Evolutionary conservation across 2,888 invertebrate genomes (phyloP).

Genomic region (Dynastes maya): DNA sequence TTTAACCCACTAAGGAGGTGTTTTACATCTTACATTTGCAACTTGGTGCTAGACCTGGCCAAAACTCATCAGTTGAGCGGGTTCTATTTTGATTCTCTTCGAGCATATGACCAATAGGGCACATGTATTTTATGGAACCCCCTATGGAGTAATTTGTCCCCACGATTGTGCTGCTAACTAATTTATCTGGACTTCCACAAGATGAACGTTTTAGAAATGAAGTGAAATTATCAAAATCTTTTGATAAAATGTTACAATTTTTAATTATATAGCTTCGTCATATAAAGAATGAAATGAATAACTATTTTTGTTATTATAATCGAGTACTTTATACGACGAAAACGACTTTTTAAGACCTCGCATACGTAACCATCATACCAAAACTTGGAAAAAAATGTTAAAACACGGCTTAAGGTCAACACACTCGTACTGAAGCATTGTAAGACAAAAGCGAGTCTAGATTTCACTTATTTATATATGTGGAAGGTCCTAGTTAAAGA

Average conservation of each 20-base stretch:
- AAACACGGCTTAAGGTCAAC: constrained; percentile 27
- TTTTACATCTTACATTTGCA: constrained; percentile 84
- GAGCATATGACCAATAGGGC: constrained; percentile 88
- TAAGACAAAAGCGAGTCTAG: constrained; percentile 28
- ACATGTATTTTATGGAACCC: constrained; percentile 81
- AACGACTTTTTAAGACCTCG: constrained; percentile 5
- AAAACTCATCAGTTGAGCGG: constrained; percentile 85
- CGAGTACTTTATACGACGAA: neutral
- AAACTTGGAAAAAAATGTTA: constrained; percentile 7
- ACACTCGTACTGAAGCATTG: constrained; percentile 31
- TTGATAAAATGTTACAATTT: neutral
- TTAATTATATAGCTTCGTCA: no score
- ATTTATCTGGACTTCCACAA: constrained; percentile 91
- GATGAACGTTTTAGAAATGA: constrained; percentile 80
- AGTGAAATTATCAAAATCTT: neutral
- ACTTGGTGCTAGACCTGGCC: constrained; percentile 86
- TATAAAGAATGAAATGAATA: no score
- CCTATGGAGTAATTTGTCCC: constrained; percentile 82
- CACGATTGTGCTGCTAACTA: constrained; percentile 85
- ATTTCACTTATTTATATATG: constrained; percentile 19
- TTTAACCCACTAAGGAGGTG: neutral
- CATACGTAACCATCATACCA: constrained; percentile 5
- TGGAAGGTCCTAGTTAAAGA: no score
- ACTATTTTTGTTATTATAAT: no score
- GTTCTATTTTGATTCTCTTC: constrained; percentile 79